These are phyloP conservation scores for Elysia chlorotica DNA, from an alignment of 1,140 invertebrate genomes.

Conservation along the genomic window DNA sequence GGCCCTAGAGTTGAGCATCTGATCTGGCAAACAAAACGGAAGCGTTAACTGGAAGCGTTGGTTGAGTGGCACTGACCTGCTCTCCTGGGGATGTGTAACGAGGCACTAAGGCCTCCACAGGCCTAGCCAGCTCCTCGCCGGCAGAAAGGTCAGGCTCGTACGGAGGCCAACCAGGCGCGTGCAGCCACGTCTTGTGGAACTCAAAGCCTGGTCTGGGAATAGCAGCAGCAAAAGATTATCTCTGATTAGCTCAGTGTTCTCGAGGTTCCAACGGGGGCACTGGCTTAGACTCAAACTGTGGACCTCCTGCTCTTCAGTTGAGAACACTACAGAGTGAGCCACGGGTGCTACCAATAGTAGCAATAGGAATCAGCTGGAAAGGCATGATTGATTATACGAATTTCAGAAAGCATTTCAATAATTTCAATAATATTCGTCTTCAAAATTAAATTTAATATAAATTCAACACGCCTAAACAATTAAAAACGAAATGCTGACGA, in stretches of 20 bases:
- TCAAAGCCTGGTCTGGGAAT: slow-evolving; percentile 33
- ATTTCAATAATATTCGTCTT: no score
- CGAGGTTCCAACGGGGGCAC: not conserved
- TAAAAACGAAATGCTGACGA: no score
- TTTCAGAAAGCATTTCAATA: slow-evolving; percentile 1
- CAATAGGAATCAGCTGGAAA: not conserved
- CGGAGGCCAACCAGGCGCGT: slow-evolving; percentile 36
- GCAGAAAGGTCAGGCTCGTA: slow-evolving; percentile 41
- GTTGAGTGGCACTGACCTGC: not conserved
- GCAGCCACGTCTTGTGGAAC: slow-evolving; percentile 34
- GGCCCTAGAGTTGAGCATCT: not conserved
- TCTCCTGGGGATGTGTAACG: not conserved
- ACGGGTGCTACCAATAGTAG: no score
- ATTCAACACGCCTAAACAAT: no score
- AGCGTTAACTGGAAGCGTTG: not conserved
- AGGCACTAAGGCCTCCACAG: slow-evolving; percentile 22
- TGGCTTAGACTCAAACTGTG: no score
- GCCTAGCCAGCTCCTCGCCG: slow-evolving; percentile 28
- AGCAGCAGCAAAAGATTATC: not conserved
- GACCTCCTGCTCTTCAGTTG: not conserved
- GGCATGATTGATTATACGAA: not conserved
- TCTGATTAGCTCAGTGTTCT: not conserved
- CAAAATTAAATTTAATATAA: no score
- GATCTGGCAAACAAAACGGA: not conserved
- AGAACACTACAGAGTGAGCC: not conserved